Percentiles rank a stretch among this genome's conserved stretches.
These are phyloP conservation scores for Novumbra hubbsi DNA, from an alignment of 2,797 vertebrate genomes.

Conservation along the genomic window DNA sequence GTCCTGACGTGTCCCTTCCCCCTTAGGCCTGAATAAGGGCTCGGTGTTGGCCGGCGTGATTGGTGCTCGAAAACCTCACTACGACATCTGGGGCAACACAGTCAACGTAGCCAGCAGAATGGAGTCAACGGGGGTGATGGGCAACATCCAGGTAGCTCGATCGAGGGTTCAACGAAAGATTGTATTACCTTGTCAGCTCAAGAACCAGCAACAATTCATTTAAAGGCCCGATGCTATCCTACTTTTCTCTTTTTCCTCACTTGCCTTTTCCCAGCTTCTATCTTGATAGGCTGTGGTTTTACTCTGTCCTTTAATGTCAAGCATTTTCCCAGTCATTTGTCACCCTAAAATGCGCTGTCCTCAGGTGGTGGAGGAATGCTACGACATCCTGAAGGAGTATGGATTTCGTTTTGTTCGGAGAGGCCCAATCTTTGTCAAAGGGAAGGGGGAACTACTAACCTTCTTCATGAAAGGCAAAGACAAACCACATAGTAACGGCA, in stretches of 20 bases:
- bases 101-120: constrained; percentile 97
- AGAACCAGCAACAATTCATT: no score
- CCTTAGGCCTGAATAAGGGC: not conserved
- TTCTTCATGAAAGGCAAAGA: constrained; percentile 94
- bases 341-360: constrained; percentile 10
- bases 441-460: constrained; percentile 93
- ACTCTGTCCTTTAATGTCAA: not conserved
- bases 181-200: no score
- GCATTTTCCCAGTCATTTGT: not conserved
- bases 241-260: not conserved
- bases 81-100: constrained; percentile 96
- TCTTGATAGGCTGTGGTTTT: not conserved
- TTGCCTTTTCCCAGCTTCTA: not conserved
- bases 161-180: no score
- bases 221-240: no score
- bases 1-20: not conserved
- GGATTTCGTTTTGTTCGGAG: constrained; percentile 90
- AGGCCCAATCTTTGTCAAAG: constrained; percentile 92
- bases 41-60: constrained; percentile 90
- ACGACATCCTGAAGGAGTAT: constrained; percentile 85
- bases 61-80: constrained; percentile 93
- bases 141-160: constrained; percentile 72
- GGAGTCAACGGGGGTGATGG: constrained; percentile 97
- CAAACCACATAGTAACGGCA: constrained; percentile 73
- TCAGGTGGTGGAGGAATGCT: constrained; percentile 93